Evolutionary conservation across 1,140 invertebrate genomes (phyloP).

Genomic region (Drosophila cardini): DNA sequence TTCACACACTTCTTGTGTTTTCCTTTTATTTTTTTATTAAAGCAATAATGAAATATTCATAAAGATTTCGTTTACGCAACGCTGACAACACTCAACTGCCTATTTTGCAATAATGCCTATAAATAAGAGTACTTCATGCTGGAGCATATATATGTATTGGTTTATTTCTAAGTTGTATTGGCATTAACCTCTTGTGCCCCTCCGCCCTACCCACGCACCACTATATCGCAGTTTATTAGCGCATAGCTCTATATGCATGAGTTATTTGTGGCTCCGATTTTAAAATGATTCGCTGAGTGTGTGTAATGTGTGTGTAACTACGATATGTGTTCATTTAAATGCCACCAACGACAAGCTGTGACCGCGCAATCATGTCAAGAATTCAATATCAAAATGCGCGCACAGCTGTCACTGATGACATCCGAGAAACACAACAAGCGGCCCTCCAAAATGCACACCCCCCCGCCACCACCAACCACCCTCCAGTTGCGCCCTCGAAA

Average conservation of each 20-base stretch:
- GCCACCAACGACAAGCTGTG: constrained; percentile 67
- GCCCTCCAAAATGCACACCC: constrained; percentile 8
- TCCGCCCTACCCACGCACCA: background rate
- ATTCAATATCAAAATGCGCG: constrained; percentile 78
- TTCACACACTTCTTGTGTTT: background rate
- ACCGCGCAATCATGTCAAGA: constrained; percentile 77
- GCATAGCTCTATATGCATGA: constrained; percentile 35
- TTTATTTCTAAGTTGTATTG: constrained; percentile 5
- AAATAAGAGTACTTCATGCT: constrained; percentile 36
- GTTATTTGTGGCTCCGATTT: constrained; percentile 49
- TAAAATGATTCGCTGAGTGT: constrained; percentile 34
- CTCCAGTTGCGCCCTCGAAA: constrained; percentile 1
- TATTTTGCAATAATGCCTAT: constrained; percentile 65
- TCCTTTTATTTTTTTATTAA: constrained; percentile 63
- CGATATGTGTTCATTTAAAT: constrained; percentile 63
- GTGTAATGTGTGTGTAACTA: constrained; percentile 27
- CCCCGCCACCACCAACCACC: background rate
- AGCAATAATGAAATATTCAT: constrained; percentile 82
- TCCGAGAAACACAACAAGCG: constrained; percentile 43
- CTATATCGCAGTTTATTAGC: constrained; percentile 56
- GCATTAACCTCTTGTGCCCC: background rate
- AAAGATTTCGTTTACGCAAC: constrained; percentile 74
- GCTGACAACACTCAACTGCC: constrained; percentile 50
- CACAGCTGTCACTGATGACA: constrained; percentile 78
- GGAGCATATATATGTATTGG: constrained; percentile 28